These are phyloP conservation scores for Alsophila aescularia DNA, from an alignment of 2,888 invertebrate species.

Conservation along the genomic window DNA sequence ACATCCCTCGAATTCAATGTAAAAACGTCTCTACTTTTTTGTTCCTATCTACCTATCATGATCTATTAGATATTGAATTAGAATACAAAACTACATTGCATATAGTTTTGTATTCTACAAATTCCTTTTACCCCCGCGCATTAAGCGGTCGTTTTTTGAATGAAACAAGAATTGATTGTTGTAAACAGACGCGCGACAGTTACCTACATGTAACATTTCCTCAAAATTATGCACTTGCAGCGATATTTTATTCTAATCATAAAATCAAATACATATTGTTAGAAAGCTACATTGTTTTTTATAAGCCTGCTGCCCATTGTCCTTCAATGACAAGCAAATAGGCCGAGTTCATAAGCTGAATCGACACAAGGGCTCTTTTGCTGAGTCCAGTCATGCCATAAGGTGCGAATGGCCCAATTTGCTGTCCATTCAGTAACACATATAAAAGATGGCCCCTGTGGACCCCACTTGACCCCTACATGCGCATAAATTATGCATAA, in stretches of 20 bases:
- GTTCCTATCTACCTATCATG: too few species aligned
- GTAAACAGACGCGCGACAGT: too few species aligned
- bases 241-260: background rate
- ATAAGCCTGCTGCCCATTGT: constrained; percentile 51
- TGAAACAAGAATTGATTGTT: too few species aligned
- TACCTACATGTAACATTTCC: too few species aligned
- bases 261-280: background rate
- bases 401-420: constrained; percentile 74
- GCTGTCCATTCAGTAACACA: constrained; percentile 58
- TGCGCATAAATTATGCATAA: constrained; percentile 81
- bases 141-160: too few species aligned
- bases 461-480: constrained; percentile 75
- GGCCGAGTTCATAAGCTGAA: constrained; percentile 9
- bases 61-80: too few species aligned
- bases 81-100: too few species aligned
- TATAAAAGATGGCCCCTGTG: constrained; percentile 53
- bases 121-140: too few species aligned
- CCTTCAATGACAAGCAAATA: constrained; percentile 55
- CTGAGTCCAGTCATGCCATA: constrained; percentile 64
- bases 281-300: background rate
- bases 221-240: too few species aligned
- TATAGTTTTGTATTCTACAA: too few species aligned
- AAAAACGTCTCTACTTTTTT: too few species aligned
- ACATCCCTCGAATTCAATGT: too few species aligned
- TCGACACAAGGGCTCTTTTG: constrained; percentile 30